Base-by-base conservation (phyloP, 2,888 invertebrate species). In the Hoplodrina ambigua region DNA sequence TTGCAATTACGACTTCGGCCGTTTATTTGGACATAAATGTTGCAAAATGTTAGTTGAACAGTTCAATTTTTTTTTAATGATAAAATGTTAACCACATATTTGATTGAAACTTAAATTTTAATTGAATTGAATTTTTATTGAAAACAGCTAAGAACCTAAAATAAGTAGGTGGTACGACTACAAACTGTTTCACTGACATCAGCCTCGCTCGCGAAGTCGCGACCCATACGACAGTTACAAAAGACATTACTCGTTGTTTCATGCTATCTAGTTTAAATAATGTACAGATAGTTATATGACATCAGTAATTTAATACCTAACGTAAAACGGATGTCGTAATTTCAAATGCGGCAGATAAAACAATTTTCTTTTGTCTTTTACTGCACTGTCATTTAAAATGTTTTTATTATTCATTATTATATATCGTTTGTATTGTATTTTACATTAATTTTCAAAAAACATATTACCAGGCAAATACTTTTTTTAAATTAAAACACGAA, bases 311-410 rank as follows among this genome's bases (percentile, higher is more conserved):
- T 63, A 50, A 63, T n/a, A n/a, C n/a, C n/a, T 33, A 59, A 68
- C 53, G 62, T 49, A n/a, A 57, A 53, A 56, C 76, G 83, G 81
- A 82, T 67, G 83, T 76, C 69, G 58, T 79, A 56, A 81, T 59
- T 70, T 71, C 55, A 50, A 65, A 68, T 53, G 67, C 61, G 68
- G 57, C 65, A 65, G 76, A 79, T 76, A 74, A 75, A 75, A 69
- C 75, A 59, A 72, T 75, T 75, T 68, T 62, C 73, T 75, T 49
- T 69, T 70, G 59, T 79, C 13, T 37, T 7, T 56, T 69, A 75
- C 57, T 66, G 54, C 52, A 19, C 20, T 70, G 20, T 62, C 50
- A 60, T 73, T 61, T 57, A 54, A 15, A 30, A 59, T 69, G 15
- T 46, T n/a, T 60, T 50, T 60, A 65, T 55, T 68, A n/a, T 68